phyloP scores from a whole-genome alignment of 2,113 vertebrate species.

The Benitochromis conjunctus region DNA sequence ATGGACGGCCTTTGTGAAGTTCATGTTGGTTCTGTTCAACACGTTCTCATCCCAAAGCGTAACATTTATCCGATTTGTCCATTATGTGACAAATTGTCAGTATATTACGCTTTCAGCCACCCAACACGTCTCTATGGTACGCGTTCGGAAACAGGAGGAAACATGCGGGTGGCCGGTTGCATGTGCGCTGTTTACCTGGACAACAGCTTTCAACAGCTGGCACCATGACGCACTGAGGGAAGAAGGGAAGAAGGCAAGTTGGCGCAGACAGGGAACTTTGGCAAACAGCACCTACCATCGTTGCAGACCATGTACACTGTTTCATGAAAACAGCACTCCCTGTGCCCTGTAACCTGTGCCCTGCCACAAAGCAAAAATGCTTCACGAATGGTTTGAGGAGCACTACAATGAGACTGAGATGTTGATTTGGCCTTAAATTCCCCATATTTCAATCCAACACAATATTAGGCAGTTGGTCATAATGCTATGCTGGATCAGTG shows the following conservation, averaged over 20 bases:
- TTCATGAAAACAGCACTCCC: not conserved
- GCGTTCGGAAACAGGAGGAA: too few species aligned
- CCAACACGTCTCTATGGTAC: too few species aligned
- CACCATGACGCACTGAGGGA: not conserved
- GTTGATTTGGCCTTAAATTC: not conserved
- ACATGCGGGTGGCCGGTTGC: not conserved
- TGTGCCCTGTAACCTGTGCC: not conserved
- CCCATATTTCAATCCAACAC: not conserved
- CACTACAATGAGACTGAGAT: not conserved
- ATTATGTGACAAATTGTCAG: too few species aligned
- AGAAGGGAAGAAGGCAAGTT: not conserved
- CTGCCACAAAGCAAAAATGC: not conserved
- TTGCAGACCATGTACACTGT: not conserved
- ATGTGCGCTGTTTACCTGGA: not conserved
- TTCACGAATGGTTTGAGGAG: not conserved
- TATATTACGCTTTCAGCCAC: too few species aligned
- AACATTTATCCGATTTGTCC: too few species aligned
- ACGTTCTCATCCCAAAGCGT: too few species aligned
- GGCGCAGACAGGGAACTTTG: not conserved
- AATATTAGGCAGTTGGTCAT: not conserved
- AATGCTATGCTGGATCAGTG: not conserved
- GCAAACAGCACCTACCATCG: not conserved
- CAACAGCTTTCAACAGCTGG: not conserved
- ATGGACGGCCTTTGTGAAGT: not conserved
- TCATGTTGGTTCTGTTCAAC: not conserved